Base-by-base conservation (phyloP, 2,888 invertebrate species). In the Myopa testacea region DNA sequence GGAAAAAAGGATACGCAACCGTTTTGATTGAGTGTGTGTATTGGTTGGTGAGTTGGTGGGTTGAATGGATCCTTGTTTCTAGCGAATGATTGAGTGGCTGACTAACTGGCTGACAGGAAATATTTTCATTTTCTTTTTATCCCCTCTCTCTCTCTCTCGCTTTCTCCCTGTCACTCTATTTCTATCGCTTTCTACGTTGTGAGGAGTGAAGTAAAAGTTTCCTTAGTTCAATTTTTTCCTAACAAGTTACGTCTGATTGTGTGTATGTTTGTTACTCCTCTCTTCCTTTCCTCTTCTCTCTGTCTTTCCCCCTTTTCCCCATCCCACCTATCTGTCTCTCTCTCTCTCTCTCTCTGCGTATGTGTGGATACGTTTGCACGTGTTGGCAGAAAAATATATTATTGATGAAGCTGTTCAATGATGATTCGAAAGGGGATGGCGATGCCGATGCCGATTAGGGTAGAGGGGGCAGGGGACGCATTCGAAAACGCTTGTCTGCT, bases 301-400 rank as follows among this genome's bases (percentile, higher is more conserved):
- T 8, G 8, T 50, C 50, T 50, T 2, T 14, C 10, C 50, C 50
- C 50, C 14, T 14, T 50, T 14, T 50, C 50, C 14, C 3, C 14
- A 8, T 12, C 50, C 1, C 50, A 10, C 26, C 26, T 34, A 50
- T 55, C 12, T 70, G 4, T 55, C 38, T 74, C 19, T 19, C 19
- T 55, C 55, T 10, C 55, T 55, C 55, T 16, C 55, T 55, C 16
- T 45, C 45, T 6, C 45, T 16, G 16, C 75, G 55, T 55, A 4
- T 62, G 63, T 63, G 63, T 72, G 62, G 16, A 52, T 73, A 75
- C 75, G 52, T 45, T 26, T 8, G 45, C 6, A 45, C 16, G 58
- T 37, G 26, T 71, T 37, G n/a, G 19, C 37, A 37, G 80, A 78
- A 78, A 82, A 81, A 82, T 82, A 79, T 73, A 79, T 82, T 82